Evolutionary conservation across 2,888 invertebrate genomes (phyloP), one percentile per base, ranked within the genome.

Genomic region (Tenthredo livida): DNA sequence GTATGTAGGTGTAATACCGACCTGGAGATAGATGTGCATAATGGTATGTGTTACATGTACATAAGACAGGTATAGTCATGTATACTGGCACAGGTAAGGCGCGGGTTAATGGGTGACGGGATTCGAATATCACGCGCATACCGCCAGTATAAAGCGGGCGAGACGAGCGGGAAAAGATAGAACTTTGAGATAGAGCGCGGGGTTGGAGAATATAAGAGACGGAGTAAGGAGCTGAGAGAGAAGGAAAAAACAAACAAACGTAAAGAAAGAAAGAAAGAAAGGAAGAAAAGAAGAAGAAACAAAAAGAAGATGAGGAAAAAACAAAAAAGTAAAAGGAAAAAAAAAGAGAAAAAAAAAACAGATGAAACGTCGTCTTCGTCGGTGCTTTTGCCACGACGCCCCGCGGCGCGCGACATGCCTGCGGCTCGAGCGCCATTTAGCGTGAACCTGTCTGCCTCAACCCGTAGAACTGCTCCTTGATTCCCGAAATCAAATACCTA

Each of bases 331-430:
- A n/a, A n/a, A n/a, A n/a, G n/a, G n/a, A n/a, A n/a, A n/a, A n/a
- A 85, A 50, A n/a, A 50, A 54, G 29, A 29, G 2, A 40, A 54
- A 75, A 61, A 40, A 65, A 87, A 85, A 77, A 84, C 82, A 86
- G 87, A 88, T 86, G 87, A 87, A 83, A 83, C 83, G 65, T 83
- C 83, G 83, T 83, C 67, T 83, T 70, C 88, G 92, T 90, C 92
- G 92, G 92, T 90, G 89, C 91, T 91, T 92, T 92, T 92, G 90
- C 89, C 88, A 85, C 86, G 90, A 89, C 90, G 90, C 91, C 92
- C 92, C 91, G 91, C 88, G 91, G 92, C 89, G 92, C 90, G 92
- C 91, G 92, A 92, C 92, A 92, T 92, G 91, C 91, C 89, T 90
- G 67, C 65, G 87, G 91, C 89, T 92, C 90, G 91, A 91, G 91